A percentile compares a stretch with the other conserved stretches of the same genome.
Evolutionary conservation across 2,113 vertebrate genomes (phyloP).

Genomic region (Indri indri): DNA sequence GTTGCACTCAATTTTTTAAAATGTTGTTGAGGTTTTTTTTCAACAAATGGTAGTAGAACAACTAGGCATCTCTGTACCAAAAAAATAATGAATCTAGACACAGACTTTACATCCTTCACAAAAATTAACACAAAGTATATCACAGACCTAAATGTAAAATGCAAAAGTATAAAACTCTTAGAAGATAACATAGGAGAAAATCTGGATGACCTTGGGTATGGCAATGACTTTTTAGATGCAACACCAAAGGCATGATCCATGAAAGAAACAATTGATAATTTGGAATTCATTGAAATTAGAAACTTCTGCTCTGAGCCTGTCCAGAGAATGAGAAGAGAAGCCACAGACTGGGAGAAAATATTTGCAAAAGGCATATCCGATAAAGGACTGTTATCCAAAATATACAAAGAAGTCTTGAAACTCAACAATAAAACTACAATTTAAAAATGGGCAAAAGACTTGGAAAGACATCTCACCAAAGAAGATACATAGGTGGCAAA

Average conservation of each 20-base stretch:
- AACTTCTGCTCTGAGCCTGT: background rate
- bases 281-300: background rate
- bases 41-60: background rate
- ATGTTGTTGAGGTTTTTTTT: background rate
- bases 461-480: background rate
- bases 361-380: background rate
- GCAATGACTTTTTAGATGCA: background rate
- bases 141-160: background rate
- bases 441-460: background rate
- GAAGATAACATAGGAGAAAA: background rate
- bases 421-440: background rate
- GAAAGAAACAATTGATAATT: background rate
- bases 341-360: background rate
- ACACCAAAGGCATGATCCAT: background rate
- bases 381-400: background rate
- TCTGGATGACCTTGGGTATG: background rate
- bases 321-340: background rate
- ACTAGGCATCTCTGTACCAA: background rate
- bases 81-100: background rate
- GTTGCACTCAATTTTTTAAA: background rate
- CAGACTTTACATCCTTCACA: background rate
- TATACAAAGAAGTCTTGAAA: background rate
- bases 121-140: background rate
- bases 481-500: background rate
- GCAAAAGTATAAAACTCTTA: background rate